These are phyloP conservation scores for Cerastis leucographa DNA, from an alignment of 2,888 invertebrate species.

Conservation along the genomic window DNA sequence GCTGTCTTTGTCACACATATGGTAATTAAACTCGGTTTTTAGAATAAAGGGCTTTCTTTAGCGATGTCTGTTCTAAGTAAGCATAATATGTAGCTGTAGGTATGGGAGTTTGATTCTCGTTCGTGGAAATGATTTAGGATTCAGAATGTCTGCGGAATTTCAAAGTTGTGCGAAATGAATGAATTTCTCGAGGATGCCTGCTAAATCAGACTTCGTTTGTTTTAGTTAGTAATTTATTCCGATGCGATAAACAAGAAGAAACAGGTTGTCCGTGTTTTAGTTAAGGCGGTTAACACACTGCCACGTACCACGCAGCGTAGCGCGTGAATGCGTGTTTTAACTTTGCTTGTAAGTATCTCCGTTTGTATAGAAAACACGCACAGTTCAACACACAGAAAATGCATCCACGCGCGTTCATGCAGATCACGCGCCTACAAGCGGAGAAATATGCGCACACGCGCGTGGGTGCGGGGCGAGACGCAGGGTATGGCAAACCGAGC, in stretches of 20 bases:
- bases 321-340: too few relatives aligned
- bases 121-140: conserved; percentile 54
- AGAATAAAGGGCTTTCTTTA: conserved; percentile 68
- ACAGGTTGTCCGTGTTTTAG: conserved; percentile 5
- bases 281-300: too few relatives aligned
- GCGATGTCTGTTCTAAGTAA: conserved; percentile 39
- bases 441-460: too few relatives aligned
- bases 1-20: conserved; percentile 65
- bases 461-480: too few relatives aligned
- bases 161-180: conserved; percentile 36
- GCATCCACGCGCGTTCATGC: too few relatives aligned
- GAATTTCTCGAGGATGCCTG: conserved; percentile 20
- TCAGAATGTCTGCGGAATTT: conserved; percentile 46
- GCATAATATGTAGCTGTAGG: conserved; percentile 27
- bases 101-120: conserved; percentile 38
- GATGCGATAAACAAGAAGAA: background rate
- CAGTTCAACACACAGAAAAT: too few relatives aligned
- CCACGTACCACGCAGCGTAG: too few relatives aligned
- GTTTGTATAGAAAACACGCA: too few relatives aligned
- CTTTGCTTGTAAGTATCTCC: too few relatives aligned
- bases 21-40: conserved; percentile 69
- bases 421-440: too few relatives aligned
- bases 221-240: conserved; percentile 37
- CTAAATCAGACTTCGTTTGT: conserved; percentile 25
- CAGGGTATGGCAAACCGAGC: too few relatives aligned